These are phyloP conservation scores for Synanthedon andrenaeformis DNA, from an alignment of 2,888 invertebrate genomes.

Conservation along the genomic window DNA sequence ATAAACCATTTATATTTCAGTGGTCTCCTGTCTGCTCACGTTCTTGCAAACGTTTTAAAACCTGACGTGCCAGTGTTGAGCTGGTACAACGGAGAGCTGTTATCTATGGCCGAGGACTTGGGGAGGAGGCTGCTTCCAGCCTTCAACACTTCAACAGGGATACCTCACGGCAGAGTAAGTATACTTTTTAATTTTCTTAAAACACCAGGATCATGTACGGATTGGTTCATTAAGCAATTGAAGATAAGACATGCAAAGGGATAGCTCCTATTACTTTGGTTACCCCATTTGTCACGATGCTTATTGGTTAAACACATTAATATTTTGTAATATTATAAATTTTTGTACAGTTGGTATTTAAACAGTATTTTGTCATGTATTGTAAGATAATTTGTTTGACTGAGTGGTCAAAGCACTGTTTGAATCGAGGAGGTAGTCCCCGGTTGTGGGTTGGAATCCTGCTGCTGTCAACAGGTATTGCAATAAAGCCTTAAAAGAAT, in stretches of 20 bases:
- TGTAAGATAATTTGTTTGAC: too few species aligned
- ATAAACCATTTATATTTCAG: constrained; percentile 53
- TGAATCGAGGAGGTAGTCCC: too few species aligned
- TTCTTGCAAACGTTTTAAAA: constrained; percentile 86
- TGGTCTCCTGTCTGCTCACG: constrained; percentile 92
- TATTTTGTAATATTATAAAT: too few species aligned
- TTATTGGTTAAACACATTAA: too few species aligned
- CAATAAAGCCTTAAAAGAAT: too few species aligned
- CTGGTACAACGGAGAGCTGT: constrained; percentile 90
- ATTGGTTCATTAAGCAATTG: not conserved
- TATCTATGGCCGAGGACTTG: constrained; percentile 91
- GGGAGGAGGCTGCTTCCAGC: constrained; percentile 95
- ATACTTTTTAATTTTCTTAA: not conserved
- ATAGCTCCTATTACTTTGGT: too few species aligned
- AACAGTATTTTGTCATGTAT: too few species aligned
- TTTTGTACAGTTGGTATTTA: too few species aligned
- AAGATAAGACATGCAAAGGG: not conserved
- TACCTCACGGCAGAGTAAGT: constrained; percentile 92
- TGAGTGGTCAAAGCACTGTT: too few species aligned
- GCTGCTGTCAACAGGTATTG: too few species aligned
- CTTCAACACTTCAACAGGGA: constrained; percentile 97
- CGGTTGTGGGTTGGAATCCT: too few species aligned
- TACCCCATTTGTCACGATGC: too few species aligned
- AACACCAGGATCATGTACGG: not conserved
- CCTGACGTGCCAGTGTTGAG: constrained; percentile 78